Evolutionary conservation across 2,888 invertebrate genomes (phyloP).

Genomic region (Cataglyphis livida): DNA sequence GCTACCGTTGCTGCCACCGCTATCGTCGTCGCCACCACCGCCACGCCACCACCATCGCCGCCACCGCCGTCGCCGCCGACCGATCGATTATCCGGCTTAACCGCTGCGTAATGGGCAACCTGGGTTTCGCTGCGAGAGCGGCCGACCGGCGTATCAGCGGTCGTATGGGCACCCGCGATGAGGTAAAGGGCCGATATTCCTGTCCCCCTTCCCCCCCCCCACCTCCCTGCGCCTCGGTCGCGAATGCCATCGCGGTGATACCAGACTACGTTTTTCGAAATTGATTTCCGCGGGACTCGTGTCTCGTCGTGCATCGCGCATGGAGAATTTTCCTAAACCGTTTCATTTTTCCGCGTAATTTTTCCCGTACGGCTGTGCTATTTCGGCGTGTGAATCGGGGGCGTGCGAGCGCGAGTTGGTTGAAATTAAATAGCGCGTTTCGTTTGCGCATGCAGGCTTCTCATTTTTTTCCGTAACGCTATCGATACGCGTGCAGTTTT

Average conservation of each 20-base stretch:
- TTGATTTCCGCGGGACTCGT: conserved; percentile 48
- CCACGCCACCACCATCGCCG: conserved; percentile 21
- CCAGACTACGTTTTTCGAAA: conserved; percentile 42
- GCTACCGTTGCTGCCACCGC: conserved; percentile 51
- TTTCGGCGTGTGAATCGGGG: conserved; percentile 17
- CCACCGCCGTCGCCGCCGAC: conserved; percentile 43
- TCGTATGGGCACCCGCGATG: conserved; percentile 57
- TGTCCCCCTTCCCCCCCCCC: neutral
- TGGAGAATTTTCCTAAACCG: conserved; percentile 43
- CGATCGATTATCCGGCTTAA: conserved; percentile 75
- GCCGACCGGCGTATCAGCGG: conserved; percentile 58
- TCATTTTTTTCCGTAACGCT: neutral
- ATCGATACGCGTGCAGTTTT: conserved; percentile 47
- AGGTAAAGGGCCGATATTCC: conserved; percentile 52
- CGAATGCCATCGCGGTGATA: conserved; percentile 43
- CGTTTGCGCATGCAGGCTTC: conserved; percentile 39
- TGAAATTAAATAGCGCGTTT: conserved; percentile 53
- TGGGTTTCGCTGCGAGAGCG: conserved; percentile 64
- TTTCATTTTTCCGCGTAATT: conserved; percentile 53
- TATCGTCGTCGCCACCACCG: conserved; percentile 5
- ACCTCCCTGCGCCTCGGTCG: conserved; percentile 11
- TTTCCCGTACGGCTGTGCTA: conserved; percentile 31
- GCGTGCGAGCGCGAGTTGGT: conserved; percentile 16
- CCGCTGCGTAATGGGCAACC: conserved; percentile 74
- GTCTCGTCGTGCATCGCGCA: conserved; percentile 2